Evolutionary conservation across 2,888 invertebrate genomes (phyloP).

Genomic region (Nebria brevicollis): DNA sequence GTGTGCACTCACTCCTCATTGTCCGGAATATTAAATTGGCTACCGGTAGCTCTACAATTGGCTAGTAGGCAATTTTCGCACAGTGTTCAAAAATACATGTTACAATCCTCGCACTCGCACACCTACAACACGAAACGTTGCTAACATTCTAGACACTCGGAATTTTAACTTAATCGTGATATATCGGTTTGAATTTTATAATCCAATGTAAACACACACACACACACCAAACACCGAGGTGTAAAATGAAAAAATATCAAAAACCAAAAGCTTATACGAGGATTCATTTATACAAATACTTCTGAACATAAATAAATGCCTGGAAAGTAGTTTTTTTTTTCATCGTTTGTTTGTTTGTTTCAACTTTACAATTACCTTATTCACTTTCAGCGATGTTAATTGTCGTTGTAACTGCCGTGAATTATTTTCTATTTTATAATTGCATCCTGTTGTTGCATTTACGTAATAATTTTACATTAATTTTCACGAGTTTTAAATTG

Average conservation of each 20-base stretch:
- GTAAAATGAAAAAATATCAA: constrained; percentile 8
- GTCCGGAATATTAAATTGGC: constrained; percentile 29
- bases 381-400: not conserved
- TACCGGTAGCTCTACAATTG: constrained; percentile 2
- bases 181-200: constrained; percentile 41
- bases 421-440: not conserved
- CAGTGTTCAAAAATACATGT: constrained; percentile 2
- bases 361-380: not conserved
- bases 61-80: not conserved
- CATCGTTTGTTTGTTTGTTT: not conserved
- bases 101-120: not conserved
- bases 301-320: not conserved
- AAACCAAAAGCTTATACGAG: not conserved
- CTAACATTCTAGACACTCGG: not conserved
- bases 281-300: constrained; percentile 11
- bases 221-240: not conserved
- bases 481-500: not conserved
- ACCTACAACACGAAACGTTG: not conserved
- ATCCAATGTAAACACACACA: constrained; percentile 42
- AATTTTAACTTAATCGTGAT: constrained; percentile 44
- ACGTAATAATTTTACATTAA: not conserved
- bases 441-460: not conserved
- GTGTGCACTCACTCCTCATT: constrained; percentile 13
- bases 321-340: not conserved
- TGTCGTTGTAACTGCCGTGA: not conserved